phyloP scores from a whole-genome alignment of 2,113 vertebrate genomes.

The Gymnobelideus leadbeateri region DNA sequence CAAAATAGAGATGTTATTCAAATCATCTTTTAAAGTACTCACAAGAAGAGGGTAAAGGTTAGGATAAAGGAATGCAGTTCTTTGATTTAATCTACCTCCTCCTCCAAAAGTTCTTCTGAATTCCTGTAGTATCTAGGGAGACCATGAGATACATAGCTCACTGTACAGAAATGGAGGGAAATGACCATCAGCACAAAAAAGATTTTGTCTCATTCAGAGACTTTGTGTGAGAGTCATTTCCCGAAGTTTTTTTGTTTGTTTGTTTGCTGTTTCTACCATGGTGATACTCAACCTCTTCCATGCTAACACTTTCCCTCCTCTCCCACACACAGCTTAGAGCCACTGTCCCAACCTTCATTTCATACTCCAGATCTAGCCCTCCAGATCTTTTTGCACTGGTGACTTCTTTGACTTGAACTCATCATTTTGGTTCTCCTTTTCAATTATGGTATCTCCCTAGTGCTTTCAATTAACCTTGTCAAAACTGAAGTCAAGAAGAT shows the following conservation, averaged over 20 bases:
- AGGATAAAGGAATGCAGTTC: no score
- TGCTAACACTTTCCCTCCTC: background rate
- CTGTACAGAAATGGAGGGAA: background rate
- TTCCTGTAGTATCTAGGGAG: background rate
- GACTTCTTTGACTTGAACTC: background rate
- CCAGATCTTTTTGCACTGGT: background rate
- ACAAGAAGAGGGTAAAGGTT: no score
- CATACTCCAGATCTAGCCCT: background rate
- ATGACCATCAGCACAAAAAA: background rate
- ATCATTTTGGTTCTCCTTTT: background rate
- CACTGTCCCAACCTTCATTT: background rate
- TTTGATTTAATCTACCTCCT: no score
- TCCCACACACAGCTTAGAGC: background rate
- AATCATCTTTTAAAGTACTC: no score
- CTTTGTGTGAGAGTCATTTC: background rate
- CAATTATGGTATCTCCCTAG: background rate
- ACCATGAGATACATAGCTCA: background rate
- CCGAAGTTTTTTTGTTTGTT: background rate
- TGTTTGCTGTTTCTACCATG: no score
- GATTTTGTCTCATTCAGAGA: background rate
- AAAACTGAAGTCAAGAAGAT: background rate
- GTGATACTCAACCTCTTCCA: background rate
- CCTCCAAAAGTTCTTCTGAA: background rate
- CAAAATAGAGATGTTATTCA: no score
- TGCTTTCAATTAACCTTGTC: background rate